Evolutionary conservation across 2,113 vertebrate genomes (phyloP), one percentile per base, ranked within the genome.

Genomic region (Pogonocichla stellata): DNA sequence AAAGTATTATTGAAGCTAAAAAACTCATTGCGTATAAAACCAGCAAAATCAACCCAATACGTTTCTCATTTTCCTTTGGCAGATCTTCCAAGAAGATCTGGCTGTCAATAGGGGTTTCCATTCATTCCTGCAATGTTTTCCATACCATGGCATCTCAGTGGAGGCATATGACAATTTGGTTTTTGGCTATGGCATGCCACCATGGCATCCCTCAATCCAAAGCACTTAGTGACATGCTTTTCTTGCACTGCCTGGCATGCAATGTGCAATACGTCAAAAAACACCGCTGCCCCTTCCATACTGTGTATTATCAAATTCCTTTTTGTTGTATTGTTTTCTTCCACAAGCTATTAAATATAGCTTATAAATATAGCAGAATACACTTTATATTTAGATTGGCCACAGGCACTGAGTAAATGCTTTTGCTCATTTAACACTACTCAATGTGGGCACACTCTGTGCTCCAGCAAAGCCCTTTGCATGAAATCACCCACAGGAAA

Each of bases 61-160:
- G 28, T 31, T 81, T 69, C 60, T 95, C 31, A 43, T 94, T 92
- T 92, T 91, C 67, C 57, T 88, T 90, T 95, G 74, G 70, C 80
- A 95, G 47, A 64, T 83, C 34, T 91, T 96, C 57, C 90, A 90
- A 5, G 25, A 40, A 31, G 47, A 53, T 75, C 71, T 97, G 95
- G 95, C 93, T 45, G 45, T 85, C 73, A 66, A 0, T 66, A 78
- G 91, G 82, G 86, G 45, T 97, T 97, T 97, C 95, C 92, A 93
- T 93, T 82, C 88, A 77, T 96, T 81, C 92, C 91, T 90, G 50
- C 61, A 71, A 93, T 96, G 92, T 71, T 97, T 97, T 95, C 95
- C 95, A 25, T 50, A 48, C 90, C 33, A 34, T 88, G 86, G 66
- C 70, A 92, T 82, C 94, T 67, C 72, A 81, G 80, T 22, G 53